phyloP scores from a whole-genome alignment of 2,113 vertebrate genomes.

The Symphodus melops region DNA sequence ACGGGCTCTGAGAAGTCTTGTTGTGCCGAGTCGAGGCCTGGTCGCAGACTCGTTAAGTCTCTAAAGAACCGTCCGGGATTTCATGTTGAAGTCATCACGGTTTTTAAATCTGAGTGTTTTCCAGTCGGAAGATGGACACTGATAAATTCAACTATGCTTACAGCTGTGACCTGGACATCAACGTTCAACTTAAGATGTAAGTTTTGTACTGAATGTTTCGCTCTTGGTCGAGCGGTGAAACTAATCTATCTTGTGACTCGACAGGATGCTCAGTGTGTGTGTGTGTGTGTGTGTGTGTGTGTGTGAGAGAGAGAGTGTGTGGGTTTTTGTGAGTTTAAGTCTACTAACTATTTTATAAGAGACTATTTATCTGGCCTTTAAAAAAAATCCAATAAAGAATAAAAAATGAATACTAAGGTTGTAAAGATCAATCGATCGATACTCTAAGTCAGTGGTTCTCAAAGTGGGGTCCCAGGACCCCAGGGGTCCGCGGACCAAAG shows the following conservation, averaged over 20 bases:
- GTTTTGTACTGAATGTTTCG: constrained; percentile 55
- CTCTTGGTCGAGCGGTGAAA: constrained; percentile 19
- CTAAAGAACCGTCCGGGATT: constrained; percentile 43
- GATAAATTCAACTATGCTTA: constrained; percentile 96
- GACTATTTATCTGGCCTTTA: too few species aligned
- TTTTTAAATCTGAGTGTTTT: constrained; percentile 40
- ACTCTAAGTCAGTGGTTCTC: too few species aligned
- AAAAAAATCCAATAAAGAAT: too few species aligned
- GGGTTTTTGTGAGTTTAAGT: not conserved
- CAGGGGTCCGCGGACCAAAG: too few species aligned
- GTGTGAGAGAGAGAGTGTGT: not conserved
- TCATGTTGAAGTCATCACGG: constrained; percentile 56
- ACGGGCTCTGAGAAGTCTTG: not conserved
- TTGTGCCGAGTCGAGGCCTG: constrained; percentile 64
- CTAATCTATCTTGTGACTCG: constrained; percentile 45
- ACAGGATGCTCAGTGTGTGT: constrained; percentile 25
- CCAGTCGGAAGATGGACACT: constrained; percentile 83
- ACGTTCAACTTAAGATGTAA: constrained; percentile 98
- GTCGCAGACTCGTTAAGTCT: constrained; percentile 53
- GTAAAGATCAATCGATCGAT: too few species aligned
- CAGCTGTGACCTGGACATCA: constrained; percentile 97
- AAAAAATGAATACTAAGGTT: too few species aligned
- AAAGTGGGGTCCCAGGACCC: too few species aligned
- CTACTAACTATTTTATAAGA: too few species aligned
- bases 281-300: not conserved